These are phyloP conservation scores for Actinostola sp. DNA, from an alignment of 92 coral and sea anemone genomes.

Conservation along the genomic window DNA sequence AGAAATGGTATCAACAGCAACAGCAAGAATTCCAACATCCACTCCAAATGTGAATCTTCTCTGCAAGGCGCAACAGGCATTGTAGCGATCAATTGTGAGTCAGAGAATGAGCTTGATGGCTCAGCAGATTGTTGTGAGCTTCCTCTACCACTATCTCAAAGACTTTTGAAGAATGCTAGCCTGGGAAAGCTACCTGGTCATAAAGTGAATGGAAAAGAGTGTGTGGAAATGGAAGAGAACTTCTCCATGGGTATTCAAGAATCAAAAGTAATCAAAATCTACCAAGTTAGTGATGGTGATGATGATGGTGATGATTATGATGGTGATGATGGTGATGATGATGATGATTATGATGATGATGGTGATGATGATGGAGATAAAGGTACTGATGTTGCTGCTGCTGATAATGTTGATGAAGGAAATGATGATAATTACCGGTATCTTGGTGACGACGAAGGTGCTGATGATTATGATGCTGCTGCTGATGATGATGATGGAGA, in stretches of 20 bases:
- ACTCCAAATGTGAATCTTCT: background rate
- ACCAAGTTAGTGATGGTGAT: background rate
- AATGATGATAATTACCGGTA: too few species aligned
- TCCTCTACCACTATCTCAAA: slow-evolving; percentile 43
- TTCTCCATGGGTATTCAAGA: too few species aligned
- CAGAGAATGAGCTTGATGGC: background rate
- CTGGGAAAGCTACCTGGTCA: background rate
- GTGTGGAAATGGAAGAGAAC: background rate
- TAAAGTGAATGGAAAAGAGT: background rate
- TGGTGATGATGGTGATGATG: background rate
- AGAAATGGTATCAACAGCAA: too few species aligned
- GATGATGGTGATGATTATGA: slow-evolving; percentile 5
- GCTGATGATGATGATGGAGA: background rate
- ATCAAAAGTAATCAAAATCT: background rate
- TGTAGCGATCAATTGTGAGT: too few species aligned
- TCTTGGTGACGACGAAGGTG: background rate
- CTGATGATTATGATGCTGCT: background rate
- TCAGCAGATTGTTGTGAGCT: background rate
- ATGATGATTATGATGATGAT: slow-evolving; percentile 3
- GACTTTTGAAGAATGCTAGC: slow-evolving; percentile 26
- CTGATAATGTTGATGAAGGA: too few species aligned
- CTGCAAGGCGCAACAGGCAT: too few species aligned
- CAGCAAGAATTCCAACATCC: background rate
- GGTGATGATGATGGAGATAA: background rate
- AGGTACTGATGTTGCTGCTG: background rate